Evolutionary conservation across 1,140 invertebrate genomes (phyloP), one percentile per base, ranked within the genome.

Genomic region (Lepidurus packardi): DNA sequence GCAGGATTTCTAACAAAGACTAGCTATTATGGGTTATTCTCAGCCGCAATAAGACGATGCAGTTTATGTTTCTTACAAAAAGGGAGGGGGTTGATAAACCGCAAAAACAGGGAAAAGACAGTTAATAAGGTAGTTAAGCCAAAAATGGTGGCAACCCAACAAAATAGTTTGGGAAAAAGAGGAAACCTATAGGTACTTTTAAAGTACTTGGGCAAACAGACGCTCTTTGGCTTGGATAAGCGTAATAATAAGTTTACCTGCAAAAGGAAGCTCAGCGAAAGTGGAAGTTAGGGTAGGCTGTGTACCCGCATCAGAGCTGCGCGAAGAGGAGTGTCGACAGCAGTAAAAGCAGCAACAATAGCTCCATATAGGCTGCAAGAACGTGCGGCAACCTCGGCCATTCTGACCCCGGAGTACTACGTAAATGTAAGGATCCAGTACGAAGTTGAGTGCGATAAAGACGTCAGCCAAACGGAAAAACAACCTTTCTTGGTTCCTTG

Each of bases 361-460:
- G 11, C 78, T 80, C 73, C 81, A 82, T 4, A 82, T 11, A 11
- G 81, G 78, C 47, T 82, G 82, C 24, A 82, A 45, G 6, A 82
- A 75, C 25, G 75, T 79, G 1, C 80, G 76, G 43, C 82, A 78
- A 11, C 80, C 77, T 1, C 78, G 76, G 1, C 82, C 77, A 43
- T 82, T 81, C 1, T 81, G 81, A 6, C 81, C 84, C 75, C 91
- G 86, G 80, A 92, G 86, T 21, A 94, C 84, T 16, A 95, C 92
- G 83, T 94, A 94, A 74, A 94, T 89, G 80, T 92, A 92, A 1
- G 93, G 93, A 85, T 95, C 91, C 73, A 94, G 85, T 21, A 91
- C 90, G 82, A 94, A 94, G 83, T 94, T 93, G 41, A 94, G 82
- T n/a, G 92, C 90, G 84, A 94, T 90, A 73, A 93, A 84, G 8